Evolutionary conservation across 1,140 invertebrate genomes (phyloP), one percentile per base, ranked within the genome.

Genomic region (Arctopsyche grandis): DNA sequence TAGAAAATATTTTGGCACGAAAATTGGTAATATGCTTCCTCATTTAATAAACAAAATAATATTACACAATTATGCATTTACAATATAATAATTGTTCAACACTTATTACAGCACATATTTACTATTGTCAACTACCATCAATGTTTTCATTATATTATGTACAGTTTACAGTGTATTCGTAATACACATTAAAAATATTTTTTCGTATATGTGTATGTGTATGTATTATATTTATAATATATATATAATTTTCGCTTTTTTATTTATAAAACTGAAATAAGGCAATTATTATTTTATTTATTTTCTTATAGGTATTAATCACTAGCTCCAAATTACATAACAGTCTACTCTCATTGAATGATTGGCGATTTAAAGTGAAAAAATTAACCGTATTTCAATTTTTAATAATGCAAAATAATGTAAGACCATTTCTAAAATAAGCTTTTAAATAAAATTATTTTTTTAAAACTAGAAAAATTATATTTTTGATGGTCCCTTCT

Each of bases 181-280:
- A 26, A 74, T 74, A 74, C 71, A 74, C 71, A 29, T 73, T 73
- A 46, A 73, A 73, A 73, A 73, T 46, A 46, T 38, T 38, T 46
- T 73, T 56, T 74, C 70, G 21, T 48, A 38, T 22, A 16, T 22
- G 0, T 46, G 9, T 71, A 21, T 46, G 44, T 71, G 7, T 22
- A 26, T 75, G 3, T 5, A 4, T 4, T 56, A 56, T 56, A 56
- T 21, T 4, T 56, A 58, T 10, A 69, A n/a, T 26, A 29, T 69
- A 5, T 69, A 38, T 69, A 69, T 69, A 38, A 69, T 73, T 73
- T 56, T n/a, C 16, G 14, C 21, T 75, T 63, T 75, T n/a, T 60
- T 44, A 71, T 66, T 14, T 26, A 69, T 63, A 56, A 14, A 76
- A 76, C 74, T 76, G 74, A 63, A 76, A 76, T 76, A 76, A 76